Percentiles rank a stretch among this genome's conserved stretches.
phyloP scores from a whole-genome alignment of 2,797 vertebrate species.

The Botia kubotai region DNA sequence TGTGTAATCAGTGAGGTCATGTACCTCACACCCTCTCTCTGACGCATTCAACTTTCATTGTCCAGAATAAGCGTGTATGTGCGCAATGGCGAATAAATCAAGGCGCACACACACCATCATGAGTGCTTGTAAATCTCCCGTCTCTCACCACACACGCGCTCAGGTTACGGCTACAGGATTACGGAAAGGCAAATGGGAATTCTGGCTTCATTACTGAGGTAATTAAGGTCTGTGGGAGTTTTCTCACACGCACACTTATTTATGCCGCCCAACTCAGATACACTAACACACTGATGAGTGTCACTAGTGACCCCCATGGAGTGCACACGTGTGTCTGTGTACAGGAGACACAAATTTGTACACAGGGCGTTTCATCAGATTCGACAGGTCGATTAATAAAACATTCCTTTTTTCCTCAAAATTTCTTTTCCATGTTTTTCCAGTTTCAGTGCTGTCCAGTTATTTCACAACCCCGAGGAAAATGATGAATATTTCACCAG shows the following conservation, averaged over 20 bases:
- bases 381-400: conserved; percentile 47
- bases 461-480: conserved; percentile 42
- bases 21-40: conserved; percentile 33
- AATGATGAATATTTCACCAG: conserved; percentile 46
- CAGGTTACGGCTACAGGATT: conserved; percentile 47
- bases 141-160: conserved; percentile 34
- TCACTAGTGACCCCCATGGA: conserved; percentile 30
- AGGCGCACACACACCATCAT: conserved; percentile 37
- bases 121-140: conserved; percentile 49
- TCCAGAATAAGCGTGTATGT: conserved; percentile 27
- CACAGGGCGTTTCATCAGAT: conserved; percentile 52
- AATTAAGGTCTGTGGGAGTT: conserved; percentile 51
- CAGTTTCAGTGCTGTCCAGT: conserved; percentile 42
- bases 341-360: conserved; percentile 41
- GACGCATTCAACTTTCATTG: conserved; percentile 49
- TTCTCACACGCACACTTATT: conserved; percentile 34
- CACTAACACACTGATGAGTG: conserved; percentile 33
- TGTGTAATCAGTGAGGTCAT: conserved; percentile 32
- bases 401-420: conserved; percentile 30
- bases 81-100: conserved; percentile 45
- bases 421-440: conserved; percentile 35
- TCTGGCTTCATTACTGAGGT: conserved; percentile 44
- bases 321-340: neutral
- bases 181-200: conserved; percentile 53
- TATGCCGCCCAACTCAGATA: conserved; percentile 38